A percentile compares a stretch with the other conserved stretches of the same genome.
Evolutionary conservation across 2,113 vertebrate genomes (phyloP).

Genomic region (Platichthys flesus): DNA sequence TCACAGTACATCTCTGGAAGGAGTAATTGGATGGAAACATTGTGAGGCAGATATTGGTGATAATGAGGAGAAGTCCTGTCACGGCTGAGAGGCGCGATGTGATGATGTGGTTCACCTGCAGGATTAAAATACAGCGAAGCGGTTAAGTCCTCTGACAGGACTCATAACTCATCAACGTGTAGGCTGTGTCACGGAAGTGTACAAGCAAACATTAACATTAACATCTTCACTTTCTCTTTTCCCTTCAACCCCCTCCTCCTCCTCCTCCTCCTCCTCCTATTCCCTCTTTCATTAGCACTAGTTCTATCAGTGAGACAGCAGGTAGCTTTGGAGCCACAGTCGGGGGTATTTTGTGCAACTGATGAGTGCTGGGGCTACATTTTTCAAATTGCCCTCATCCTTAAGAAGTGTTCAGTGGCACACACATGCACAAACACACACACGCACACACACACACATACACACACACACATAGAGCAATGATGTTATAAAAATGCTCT

Average conservation of each 20-base stretch:
- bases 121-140: neutral
- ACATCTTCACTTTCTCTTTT: neutral
- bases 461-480: neutral
- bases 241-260: neutral
- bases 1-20: slow-evolving; percentile 1
- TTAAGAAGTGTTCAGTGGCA: neutral
- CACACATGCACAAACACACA: slow-evolving; percentile 1
- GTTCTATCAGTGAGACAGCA: slow-evolving; percentile 29
- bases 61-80: slow-evolving; percentile 33
- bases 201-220: neutral
- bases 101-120: neutral
- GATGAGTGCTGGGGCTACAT: slow-evolving; percentile 15
- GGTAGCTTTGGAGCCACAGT: slow-evolving; percentile 22
- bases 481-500: neutral
- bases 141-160: slow-evolving; percentile 5
- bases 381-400: slow-evolving; percentile 22
- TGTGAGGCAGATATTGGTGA: slow-evolving; percentile 11
- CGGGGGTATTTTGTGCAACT: slow-evolving; percentile 50
- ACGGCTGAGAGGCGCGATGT: neutral
- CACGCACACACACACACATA: neutral
- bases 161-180: neutral
- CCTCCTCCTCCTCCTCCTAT: neutral
- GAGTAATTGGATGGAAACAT: slow-evolving; percentile 37
- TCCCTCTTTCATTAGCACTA: slow-evolving; percentile 17
- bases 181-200: neutral